phyloP scores from a whole-genome alignment of 2,113 vertebrate genomes.

The Melozone crissalis region DNA sequence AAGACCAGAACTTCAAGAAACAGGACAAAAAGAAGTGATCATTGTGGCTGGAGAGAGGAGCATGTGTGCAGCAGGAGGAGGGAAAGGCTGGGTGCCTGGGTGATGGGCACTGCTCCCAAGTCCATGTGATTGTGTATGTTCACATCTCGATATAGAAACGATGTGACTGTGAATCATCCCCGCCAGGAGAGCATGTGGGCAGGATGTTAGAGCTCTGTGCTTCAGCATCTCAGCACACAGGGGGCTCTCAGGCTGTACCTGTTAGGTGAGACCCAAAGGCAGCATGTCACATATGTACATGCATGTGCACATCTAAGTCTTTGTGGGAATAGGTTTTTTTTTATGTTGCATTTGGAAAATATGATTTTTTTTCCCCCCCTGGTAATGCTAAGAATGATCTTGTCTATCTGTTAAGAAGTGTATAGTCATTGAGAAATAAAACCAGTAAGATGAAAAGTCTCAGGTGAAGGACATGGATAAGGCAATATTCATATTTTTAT shows the following conservation, averaged over 20 bases:
- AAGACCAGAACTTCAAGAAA: not conserved
- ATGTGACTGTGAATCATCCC: slow-evolving; percentile 63
- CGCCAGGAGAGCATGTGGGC: slow-evolving; percentile 34
- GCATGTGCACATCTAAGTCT: not conserved
- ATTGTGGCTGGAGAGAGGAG: not conserved
- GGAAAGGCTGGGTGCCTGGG: not conserved
- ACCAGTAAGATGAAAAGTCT: not conserved
- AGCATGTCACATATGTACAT: not conserved
- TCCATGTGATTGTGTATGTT: slow-evolving; percentile 47
- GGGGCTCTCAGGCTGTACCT: not conserved
- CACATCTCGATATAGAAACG: slow-evolving; percentile 57
- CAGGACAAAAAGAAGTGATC: not conserved
- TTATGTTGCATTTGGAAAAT: not conserved
- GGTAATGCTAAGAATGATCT: not conserved
- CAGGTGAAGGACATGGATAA: not conserved
- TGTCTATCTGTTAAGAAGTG: not conserved
- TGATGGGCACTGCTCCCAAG: slow-evolving; percentile 23
- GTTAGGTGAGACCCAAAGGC: not conserved
- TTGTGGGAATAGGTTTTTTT: not conserved
- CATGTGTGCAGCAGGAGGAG: not conserved
- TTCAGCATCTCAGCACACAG: not conserved
- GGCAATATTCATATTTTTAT: not conserved
- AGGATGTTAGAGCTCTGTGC: slow-evolving; percentile 12
- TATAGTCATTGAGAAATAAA: not conserved
- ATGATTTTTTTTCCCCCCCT: not conserved